A percentile compares a stretch with the other conserved stretches of the same genome.
phyloP scores from a whole-genome alignment of 2,113 vertebrate genomes.

The Etia nguti region DNA sequence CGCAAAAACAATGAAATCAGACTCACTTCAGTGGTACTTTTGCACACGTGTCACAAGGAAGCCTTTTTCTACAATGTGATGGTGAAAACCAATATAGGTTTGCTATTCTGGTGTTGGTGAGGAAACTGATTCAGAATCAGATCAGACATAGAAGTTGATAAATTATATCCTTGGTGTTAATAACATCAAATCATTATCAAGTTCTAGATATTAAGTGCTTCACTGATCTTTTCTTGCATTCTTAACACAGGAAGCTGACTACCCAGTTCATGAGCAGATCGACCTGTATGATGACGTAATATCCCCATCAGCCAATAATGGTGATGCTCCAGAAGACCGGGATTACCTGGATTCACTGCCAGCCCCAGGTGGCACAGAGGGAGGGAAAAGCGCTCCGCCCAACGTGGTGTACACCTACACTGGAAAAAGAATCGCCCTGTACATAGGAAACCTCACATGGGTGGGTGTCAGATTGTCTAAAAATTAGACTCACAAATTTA shows the following conservation, averaged over 20 bases:
- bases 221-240: not conserved
- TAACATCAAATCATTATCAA: not conserved
- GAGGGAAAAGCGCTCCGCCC: conserved; percentile 86
- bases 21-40: not conserved
- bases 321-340: conserved; percentile 94
- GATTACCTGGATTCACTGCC: conserved; percentile 95
- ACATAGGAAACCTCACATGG: conserved; percentile 98
- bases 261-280: conserved; percentile 95
- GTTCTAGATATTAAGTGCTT: not conserved
- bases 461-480: conserved; percentile 66
- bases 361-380: conserved; percentile 85
- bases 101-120: not conserved
- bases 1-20: not conserved
- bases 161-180: not conserved
- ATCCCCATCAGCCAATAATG: conserved; percentile 98
- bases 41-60: not conserved
- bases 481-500: not conserved
- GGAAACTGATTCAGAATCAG: not conserved
- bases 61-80: not conserved
- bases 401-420: conserved; percentile 95
- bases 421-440: conserved; percentile 94
- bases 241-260: conserved; percentile 87
- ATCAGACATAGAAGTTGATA: not conserved
- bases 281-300: conserved; percentile 98
- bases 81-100: not conserved